These are phyloP conservation scores for Macaria notata DNA, from an alignment of 2,888 invertebrate species.

Conservation along the genomic window DNA sequence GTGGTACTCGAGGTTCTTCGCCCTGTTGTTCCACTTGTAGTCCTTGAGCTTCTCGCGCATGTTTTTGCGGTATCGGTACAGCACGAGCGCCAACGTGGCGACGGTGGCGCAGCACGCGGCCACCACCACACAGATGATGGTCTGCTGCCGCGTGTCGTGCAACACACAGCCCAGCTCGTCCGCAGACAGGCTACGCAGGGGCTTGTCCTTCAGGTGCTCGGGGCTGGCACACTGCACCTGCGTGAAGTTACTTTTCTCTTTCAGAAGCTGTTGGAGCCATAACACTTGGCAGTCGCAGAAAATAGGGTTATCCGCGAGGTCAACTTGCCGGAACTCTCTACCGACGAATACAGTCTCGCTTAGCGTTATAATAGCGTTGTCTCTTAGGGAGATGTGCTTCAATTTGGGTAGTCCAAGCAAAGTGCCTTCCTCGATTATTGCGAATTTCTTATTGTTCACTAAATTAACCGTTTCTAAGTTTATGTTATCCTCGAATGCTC, in stretches of 20 bases:
- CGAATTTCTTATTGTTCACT: constrained; percentile 89
- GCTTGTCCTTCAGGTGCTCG: constrained; percentile 86
- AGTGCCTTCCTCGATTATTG: constrained; percentile 88
- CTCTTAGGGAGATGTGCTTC: constrained; percentile 88
- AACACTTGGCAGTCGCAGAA: constrained; percentile 90
- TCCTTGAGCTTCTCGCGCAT: constrained; percentile 92
- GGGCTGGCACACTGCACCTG: constrained; percentile 89
- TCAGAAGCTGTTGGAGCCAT: constrained; percentile 89
- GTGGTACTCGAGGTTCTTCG: constrained; percentile 94
- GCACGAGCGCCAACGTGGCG: constrained; percentile 86
- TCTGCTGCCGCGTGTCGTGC: constrained; percentile 89
- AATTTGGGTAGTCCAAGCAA: constrained; percentile 90
- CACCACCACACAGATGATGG: constrained; percentile 89
- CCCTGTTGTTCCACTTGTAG: constrained; percentile 90
- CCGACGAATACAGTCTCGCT: constrained; percentile 91
- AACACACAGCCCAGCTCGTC: constrained; percentile 92
- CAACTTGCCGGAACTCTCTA: constrained; percentile 88
- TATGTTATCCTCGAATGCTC: constrained; percentile 90
- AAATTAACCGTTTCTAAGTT: constrained; percentile 90
- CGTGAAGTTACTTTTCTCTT: constrained; percentile 86
- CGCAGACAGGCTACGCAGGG: constrained; percentile 85
- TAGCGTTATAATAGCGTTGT: constrained; percentile 89
- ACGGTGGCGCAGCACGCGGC: constrained; percentile 88
- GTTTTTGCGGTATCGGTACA: constrained; percentile 90
- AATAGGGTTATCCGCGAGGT: constrained; percentile 91